Base-by-base conservation (phyloP, 64 coral and sea anemone genomes). In the Cladopsammia gracilis region DNA sequence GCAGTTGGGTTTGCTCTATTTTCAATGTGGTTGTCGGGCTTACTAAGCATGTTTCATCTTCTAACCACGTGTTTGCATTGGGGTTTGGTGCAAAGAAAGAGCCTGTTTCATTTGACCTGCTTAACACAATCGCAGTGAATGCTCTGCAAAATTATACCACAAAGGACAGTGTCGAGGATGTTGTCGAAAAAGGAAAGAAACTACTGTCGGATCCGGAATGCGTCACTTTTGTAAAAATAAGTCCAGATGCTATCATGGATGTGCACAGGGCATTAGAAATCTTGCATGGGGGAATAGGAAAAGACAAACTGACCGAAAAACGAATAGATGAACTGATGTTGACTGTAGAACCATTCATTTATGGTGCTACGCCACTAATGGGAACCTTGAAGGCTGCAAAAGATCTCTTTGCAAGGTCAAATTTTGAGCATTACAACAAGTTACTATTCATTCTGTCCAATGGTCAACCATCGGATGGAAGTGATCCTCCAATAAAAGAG, bases 381-480 rank as follows among this genome's bases (percentile, higher is more conserved):
- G 1, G 26, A 70, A 16, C 91, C 3, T 62, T 93, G 0, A 0
- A 22, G 0, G 1, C 44, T 20, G 72, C 91, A 12, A 54, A 22
- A 19, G 18, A 78, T 0, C 73, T 86, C 2, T 87, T 93, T 87
- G 13, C 62, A 9, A 4, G 14, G 1, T 26, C n/a, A 25, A 51
- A 18, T n/a, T 75, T 76, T 9, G 15, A 57, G 8, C 48, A 45
- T 79, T 44, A 93, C 45, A 54, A 53, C 1, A 93, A 93, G 74
- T 10, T 93, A 12, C 44, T 93, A 44, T 87, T 87, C 20, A 66
- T 93, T 14, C 13, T 93, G 4, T 93, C 91, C 6, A 83, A 93
- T 58, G 91, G 91, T 11, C 0, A 79, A 0, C 83, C 91, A 15
- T 13, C 45, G 1, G 91, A 93, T 76, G 75, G 83, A 77, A 7